Evolutionary conservation across 1,140 invertebrate genomes (phyloP), one percentile per base, ranked within the genome.

Genomic region (Batillaria attramentaria): DNA sequence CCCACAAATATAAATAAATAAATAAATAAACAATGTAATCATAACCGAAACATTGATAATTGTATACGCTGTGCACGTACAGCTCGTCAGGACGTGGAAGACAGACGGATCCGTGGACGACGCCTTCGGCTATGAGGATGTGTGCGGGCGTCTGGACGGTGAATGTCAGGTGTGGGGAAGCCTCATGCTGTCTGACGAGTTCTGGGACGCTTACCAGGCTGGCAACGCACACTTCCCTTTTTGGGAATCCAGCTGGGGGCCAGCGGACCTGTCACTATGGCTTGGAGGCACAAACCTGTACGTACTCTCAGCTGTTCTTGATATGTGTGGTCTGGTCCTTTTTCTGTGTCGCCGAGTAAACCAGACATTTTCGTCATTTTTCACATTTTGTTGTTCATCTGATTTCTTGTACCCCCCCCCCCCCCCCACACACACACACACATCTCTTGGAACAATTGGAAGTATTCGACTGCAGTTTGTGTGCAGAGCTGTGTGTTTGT

Each of bases 111-210:
- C 28, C n/a, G 43, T 68, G 5, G 79, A 70, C 5, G 13, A 72
- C 20, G 41, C 35, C 6, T 33, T 69, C 33, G 77, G 68, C 3
- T 80, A 77, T 57, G 54, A 77, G 18, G 79, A 80, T 5, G 65
- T 77, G 66, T 80, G 79, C 57, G 79, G 60, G 16, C 46, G 74
- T 1, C 60, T 74, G 37, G 54, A 43, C 6, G 60, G 43, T 8
- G 41, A 37, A 39, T 80, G 79, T 43, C 66, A 41, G 37, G 79
- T 77, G 18, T 74, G 75, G 54, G 79, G 79, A 3, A 31, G 54
- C 1, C 31, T 74, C 31, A n/a, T 79, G n/a, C 72, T 79, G 31
- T 35, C 2, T 42, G 24, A n/a, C 1, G 72, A 60, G 35, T 74
- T 74, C 72, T 74, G 72, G 72, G 31, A 74, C 8, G 72, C 72